These are phyloP conservation scores for Typhlichthys eigenmanni DNA, from an alignment of 2,797 vertebrate genomes.

Conservation along the genomic window DNA sequence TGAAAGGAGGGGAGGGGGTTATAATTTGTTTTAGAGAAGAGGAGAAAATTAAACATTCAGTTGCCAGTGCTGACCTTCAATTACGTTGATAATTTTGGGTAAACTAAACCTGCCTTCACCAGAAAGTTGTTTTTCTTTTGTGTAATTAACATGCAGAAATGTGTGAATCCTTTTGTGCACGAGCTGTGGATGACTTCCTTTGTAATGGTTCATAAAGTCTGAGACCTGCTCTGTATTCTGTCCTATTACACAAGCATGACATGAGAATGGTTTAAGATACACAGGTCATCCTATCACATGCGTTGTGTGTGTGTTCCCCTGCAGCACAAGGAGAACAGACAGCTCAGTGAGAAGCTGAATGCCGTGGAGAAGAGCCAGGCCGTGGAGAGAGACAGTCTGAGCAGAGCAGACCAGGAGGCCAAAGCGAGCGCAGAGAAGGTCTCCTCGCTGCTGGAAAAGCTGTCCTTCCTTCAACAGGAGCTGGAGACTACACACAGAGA, in stretches of 20 bases:
- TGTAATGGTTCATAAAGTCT: too few relatives aligned
- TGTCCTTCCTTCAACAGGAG: constrained; percentile 84
- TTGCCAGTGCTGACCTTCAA: too few relatives aligned
- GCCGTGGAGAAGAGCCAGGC: constrained; percentile 73
- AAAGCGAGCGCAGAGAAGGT: constrained; percentile 76
- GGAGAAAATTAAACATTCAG: not conserved
- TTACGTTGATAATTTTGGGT: too few relatives aligned
- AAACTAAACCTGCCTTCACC: too few relatives aligned
- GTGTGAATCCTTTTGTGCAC: too few relatives aligned
- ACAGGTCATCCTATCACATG: constrained; percentile 53
- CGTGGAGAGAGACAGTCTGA: constrained; percentile 83
- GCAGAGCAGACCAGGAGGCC: constrained; percentile 82
- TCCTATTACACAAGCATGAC: too few relatives aligned
- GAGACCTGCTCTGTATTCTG: too few relatives aligned
- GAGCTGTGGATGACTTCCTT: too few relatives aligned
- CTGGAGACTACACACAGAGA: constrained; percentile 81
- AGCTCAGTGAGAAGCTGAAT: constrained; percentile 83
- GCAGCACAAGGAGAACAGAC: constrained; percentile 92
- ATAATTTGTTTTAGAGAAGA: too few relatives aligned
- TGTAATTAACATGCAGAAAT: too few relatives aligned
- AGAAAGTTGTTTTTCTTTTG: too few relatives aligned
- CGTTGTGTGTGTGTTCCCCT: constrained; percentile 44
- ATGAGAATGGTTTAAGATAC: not conserved
- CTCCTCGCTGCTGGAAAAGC: constrained; percentile 86
- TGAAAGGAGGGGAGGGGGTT: too few relatives aligned